Evolutionary conservation across 2,888 invertebrate genomes (phyloP), one percentile per base, ranked within the genome.

Genomic region (Diarsia brunnea): DNA sequence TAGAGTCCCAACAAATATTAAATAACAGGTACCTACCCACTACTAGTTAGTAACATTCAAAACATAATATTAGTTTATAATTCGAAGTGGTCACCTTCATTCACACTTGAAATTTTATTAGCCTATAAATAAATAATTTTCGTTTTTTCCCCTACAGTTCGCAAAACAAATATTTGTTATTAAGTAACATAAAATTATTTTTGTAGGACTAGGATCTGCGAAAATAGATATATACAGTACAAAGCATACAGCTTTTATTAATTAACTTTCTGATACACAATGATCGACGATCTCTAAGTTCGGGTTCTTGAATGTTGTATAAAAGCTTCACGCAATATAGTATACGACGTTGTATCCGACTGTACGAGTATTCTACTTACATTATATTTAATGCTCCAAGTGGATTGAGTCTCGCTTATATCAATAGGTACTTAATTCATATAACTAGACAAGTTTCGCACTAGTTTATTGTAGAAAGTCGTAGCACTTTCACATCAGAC

Each of bases 381-480:
- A 77, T 81, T 79, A 66, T 63, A 80, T 75, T 75, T 12, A 75
- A 76, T 66, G 69, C 60, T 73, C 68, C 69, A 71, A 77, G 70
- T 73, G 77, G 66, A 84, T 68, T 27, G 58, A 70, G 63, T 69
- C 58, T 73, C 68, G 81, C 69, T 79, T 77, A 84, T 84, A 80
- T 79, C 82, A 88, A 86, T 79, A 79, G 53, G n/a, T 79, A 84
- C 80, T 87, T 85, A 81, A 86, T 88, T 82, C 79, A 85, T 87
- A 73, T 78, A 84, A 78, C 86, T 71, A 70, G 83, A 85, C 82
- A 81, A 82, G 87, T 79, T 87, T 79, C 21, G 82, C 82, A 75
- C 84, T 80, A 87, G 79, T 86, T 89, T 92, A 89, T 89, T 88
- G 84, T 93, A 93, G 94, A 94, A 95, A 95, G 94, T 91, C 84